Conservation (phyloP, 2,113 vertebrate genomes). For the Clinocottus analis region DNA sequence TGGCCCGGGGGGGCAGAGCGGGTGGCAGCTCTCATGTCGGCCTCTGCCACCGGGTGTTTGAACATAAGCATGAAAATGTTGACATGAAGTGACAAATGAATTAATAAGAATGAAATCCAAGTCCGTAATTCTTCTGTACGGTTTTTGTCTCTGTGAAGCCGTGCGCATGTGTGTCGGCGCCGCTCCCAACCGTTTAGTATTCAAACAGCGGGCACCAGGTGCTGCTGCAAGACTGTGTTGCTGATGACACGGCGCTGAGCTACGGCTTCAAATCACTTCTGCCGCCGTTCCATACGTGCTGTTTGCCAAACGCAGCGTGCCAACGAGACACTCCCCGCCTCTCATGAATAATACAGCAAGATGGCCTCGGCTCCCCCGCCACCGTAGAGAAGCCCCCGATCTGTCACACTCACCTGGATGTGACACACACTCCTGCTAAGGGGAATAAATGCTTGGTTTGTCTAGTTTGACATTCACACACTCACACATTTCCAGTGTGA, state of each 20-base stretch:
- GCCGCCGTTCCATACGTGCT: slow-evolving; percentile 46
- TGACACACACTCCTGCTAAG: slow-evolving; percentile 59
- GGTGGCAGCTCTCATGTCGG: not conserved
- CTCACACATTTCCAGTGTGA: slow-evolving; percentile 12
- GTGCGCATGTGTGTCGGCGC: too few species aligned
- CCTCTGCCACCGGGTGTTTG: too few species aligned
- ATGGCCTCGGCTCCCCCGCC: slow-evolving; percentile 62
- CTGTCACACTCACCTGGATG: slow-evolving; percentile 71
- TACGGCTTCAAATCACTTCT: slow-evolving; percentile 44
- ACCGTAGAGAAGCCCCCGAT: slow-evolving; percentile 56
- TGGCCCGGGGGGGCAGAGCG: too few species aligned
- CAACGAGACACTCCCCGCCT: slow-evolving; percentile 45
- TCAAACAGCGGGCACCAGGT: slow-evolving; percentile 58
- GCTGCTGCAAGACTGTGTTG: slow-evolving; percentile 60
- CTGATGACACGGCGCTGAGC: slow-evolving; percentile 42
- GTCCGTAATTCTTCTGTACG: not conserved
- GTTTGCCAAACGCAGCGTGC: slow-evolving; percentile 43
- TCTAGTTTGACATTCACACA: slow-evolving; percentile 51
- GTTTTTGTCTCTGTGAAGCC: not conserved
- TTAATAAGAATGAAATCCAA: not conserved
- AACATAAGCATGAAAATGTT: not conserved
- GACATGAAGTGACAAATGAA: not conserved
- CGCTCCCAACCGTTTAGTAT: slow-evolving; percentile 3
- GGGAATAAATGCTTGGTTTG: slow-evolving; percentile 69
- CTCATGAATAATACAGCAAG: slow-evolving; percentile 72